These are phyloP conservation scores for Varanus salvator DNA, from an alignment of 2,113 vertebrate species.

Conservation along the genomic window DNA sequence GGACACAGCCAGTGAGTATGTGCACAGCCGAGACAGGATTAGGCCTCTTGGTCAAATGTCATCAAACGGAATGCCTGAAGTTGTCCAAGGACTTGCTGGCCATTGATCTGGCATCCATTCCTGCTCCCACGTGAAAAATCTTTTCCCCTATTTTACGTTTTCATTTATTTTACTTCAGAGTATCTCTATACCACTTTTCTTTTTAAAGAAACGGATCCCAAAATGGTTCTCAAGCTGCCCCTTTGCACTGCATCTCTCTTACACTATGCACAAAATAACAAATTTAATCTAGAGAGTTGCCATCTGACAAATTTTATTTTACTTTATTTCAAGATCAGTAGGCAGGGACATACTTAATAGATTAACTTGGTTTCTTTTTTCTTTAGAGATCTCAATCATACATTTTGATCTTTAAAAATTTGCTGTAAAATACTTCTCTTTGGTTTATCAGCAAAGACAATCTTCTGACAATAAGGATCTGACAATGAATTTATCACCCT, in stretches of 20 bases:
- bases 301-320: neutral
- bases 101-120: no score
- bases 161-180: no score
- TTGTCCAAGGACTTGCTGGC: no score
- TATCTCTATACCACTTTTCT: no score
- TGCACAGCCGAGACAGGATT: no score
- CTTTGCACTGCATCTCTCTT: neutral
- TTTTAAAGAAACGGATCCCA: no score
- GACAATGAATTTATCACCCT: constrained; percentile 53
- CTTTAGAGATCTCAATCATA: neutral
- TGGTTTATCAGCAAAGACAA: neutral
- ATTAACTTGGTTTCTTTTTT: neutral
- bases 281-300: neutral
- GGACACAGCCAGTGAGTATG: no score
- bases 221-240: no score
- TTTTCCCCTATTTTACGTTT: no score
- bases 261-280: neutral
- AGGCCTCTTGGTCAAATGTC: no score
- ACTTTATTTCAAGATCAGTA: neutral
- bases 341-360: neutral
- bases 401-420: neutral
- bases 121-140: no score
- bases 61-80: no score
- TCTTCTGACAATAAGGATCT: constrained; percentile 21
- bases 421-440: neutral